Evolutionary conservation across 2,888 invertebrate species (phyloP).

Genomic region (Elmis aenea): DNA sequence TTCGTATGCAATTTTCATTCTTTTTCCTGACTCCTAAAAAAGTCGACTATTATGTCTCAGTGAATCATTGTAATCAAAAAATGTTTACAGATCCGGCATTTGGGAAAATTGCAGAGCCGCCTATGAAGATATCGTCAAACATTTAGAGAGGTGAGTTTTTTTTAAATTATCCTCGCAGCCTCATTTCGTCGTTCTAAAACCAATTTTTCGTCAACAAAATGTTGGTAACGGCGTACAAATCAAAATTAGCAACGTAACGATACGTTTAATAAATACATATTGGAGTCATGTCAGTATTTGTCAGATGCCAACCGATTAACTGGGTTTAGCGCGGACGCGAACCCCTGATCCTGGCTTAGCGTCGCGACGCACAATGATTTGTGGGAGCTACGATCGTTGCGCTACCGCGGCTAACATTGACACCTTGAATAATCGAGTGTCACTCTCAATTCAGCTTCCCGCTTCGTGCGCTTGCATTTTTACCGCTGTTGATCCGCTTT

Average conservation of each 20-base stretch:
- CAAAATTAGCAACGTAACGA: no score
- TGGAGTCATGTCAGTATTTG: slow-evolving; percentile 35
- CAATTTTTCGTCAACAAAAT: no score
- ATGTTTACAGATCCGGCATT: slow-evolving; percentile 71
- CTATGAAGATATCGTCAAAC: slow-evolving; percentile 92
- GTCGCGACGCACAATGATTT: slow-evolving; percentile 42
- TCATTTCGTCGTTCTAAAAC: no score
- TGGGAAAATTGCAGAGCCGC: slow-evolving; percentile 95
- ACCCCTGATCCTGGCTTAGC: slow-evolving; percentile 37
- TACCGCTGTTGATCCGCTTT: no score
- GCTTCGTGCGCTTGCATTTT: slow-evolving; percentile 35
- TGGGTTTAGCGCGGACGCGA: slow-evolving; percentile 33
- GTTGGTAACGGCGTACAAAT: no score
- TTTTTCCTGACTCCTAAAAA: no score
- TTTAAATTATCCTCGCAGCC: slow-evolving; percentile 4
- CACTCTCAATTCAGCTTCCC: slow-evolving; percentile 32
- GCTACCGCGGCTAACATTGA: slow-evolving; percentile 29
- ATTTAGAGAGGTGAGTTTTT: slow-evolving; percentile 80
- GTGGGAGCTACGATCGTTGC: slow-evolving; percentile 36
- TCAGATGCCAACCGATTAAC: slow-evolving; percentile 39
- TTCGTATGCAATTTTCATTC: no score
- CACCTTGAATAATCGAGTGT: slow-evolving; percentile 38
- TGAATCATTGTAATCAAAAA: no score
- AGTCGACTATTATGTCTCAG: no score
- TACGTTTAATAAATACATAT: no score